A percentile compares a stretch with the other conserved stretches of the same genome.
Conservation (phyloP, 2,113 vertebrate species). For the Pomatostomus ruficeps region DNA sequence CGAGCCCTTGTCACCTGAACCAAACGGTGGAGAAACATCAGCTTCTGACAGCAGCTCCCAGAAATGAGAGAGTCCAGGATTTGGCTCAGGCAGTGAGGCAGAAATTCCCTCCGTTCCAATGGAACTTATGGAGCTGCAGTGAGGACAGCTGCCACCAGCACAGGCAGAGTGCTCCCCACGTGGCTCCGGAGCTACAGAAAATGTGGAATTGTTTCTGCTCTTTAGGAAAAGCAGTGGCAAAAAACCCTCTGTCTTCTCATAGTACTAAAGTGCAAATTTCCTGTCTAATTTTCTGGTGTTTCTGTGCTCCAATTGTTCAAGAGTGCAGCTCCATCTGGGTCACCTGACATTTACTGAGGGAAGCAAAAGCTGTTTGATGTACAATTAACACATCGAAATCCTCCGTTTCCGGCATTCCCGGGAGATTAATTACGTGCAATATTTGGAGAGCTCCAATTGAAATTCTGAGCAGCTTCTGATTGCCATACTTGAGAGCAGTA, state of each 20-base stretch:
- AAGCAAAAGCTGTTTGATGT: neutral
- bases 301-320: neutral
- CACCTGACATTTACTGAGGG: neutral
- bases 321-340: neutral
- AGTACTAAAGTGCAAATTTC: neutral
- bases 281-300: neutral
- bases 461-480: neutral
- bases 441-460: neutral
- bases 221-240: neutral
- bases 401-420: neutral
- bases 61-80: neutral
- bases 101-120: neutral
- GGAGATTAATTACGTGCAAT: neutral
- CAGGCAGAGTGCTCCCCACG: rapidly evolving
- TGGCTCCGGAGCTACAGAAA: neutral
- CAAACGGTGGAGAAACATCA: neutral
- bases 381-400: neutral
- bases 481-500: neutral
- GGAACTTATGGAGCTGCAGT: neutral
- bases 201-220: neutral
- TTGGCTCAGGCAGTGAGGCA: neutral
- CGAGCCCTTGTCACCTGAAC: neutral
- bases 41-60: neutral
- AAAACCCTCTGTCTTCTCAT: neutral
- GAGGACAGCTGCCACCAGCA: neutral